Base-by-base conservation (phyloP, 2,797 vertebrate species). In the Gymnocypris eckloni region DNA sequence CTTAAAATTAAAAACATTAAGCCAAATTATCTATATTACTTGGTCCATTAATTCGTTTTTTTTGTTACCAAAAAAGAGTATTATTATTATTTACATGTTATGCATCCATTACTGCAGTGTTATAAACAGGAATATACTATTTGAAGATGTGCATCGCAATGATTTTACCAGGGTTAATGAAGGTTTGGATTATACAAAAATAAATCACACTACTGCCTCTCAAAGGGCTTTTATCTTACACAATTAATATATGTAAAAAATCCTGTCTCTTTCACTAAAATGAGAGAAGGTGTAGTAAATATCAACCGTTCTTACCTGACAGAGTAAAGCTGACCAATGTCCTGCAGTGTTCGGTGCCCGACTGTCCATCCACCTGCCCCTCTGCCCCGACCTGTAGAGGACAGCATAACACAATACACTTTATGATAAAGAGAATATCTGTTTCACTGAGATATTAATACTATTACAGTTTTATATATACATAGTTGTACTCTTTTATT, bases 261-360 rank as follows among this genome's bases (percentile, higher is more conserved):
- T 43, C n/a, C 11, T 25, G 59, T 28, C 12, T 66, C 11, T 22
- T 45, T 72, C 25, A 22, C 22, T 43, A 22, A 43, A 25, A 48
- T 15, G 11, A 72, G 10, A n/a, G 4, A 25, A 48, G 12, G 2
- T 45, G 8, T 45, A 50, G 4, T n/a, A 52, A 41, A 15, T 22
- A 54, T 54, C 12, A n/a, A 5, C 1, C 11, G 11, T 16, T 83
- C 86, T 84, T 78, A 99, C 98, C 97, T 93, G 97, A 98, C 18
- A 99, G 89, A 0, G 97, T 98, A 92, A 99, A 99, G 95, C 97
- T 98, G 92, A 98, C 96, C 6, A 99, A 95, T 90, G 97, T 99
- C 79, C 96, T 94, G 87, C 95, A 96, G 81, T 96, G 96, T 75
- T 98, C 97, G 4, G 90, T 92, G 85, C 94, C 96, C 2, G 96